Conservation (phyloP, 1,140 invertebrate genomes). For the Glossosoma conforme region DNA sequence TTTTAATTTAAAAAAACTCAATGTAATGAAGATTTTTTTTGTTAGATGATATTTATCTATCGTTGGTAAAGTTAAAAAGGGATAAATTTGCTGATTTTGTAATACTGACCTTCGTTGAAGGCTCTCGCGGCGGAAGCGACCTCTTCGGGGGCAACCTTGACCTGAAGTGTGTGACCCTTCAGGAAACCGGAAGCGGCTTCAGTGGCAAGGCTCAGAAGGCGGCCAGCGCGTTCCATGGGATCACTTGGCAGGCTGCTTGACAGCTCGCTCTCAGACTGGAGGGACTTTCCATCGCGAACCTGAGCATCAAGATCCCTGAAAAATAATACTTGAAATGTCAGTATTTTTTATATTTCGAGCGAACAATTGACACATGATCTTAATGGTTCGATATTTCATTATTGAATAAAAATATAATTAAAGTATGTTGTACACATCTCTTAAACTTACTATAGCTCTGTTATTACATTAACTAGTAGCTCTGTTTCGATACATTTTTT, state of each 20-base stretch:
- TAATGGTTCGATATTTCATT: no score
- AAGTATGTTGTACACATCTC: no score
- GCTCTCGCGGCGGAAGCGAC: slow-evolving; percentile 51
- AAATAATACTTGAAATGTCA: no score
- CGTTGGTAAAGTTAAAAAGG: no score
- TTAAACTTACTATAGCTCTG: no score
- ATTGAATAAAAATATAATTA: no score
- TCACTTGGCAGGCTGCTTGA: slow-evolving; percentile 52
- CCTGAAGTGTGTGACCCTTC: slow-evolving; percentile 54
- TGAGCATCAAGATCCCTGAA: slow-evolving; percentile 39
- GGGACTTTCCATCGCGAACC: slow-evolving; percentile 45
- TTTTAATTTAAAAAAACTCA: no score
- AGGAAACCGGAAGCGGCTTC: slow-evolving; percentile 53
- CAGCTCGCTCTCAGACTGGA: slow-evolving; percentile 48
- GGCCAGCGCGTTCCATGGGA: slow-evolving; percentile 45
- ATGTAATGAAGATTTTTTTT: neutral
- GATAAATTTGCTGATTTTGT: slow-evolving; percentile 16
- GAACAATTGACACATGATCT: no score
- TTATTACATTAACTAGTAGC: no score
- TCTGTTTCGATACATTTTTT: no score
- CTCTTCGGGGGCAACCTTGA: slow-evolving; percentile 53
- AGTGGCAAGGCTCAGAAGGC: slow-evolving; percentile 51
- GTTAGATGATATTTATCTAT: neutral
- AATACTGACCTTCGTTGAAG: slow-evolving; percentile 56
- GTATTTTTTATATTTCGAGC: no score